phyloP scores from a whole-genome alignment of 1,140 invertebrate genomes.

The Drosophila varians region DNA sequence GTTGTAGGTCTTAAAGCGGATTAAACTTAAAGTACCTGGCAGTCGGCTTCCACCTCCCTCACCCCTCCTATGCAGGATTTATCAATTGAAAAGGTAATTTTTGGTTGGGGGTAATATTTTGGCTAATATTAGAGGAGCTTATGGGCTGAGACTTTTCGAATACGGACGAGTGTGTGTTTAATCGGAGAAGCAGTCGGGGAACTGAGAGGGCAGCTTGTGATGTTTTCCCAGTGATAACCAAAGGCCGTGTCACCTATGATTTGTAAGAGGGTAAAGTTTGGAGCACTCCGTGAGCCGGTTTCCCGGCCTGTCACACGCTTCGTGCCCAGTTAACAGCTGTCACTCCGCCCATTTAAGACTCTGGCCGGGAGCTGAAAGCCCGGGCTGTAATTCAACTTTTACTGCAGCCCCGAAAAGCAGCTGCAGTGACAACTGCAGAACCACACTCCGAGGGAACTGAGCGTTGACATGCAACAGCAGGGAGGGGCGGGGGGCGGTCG shows the following conservation, averaged over 20 bases:
- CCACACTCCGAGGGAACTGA: conserved; percentile 32
- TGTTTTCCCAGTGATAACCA: not conserved
- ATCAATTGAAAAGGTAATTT: conserved; percentile 20
- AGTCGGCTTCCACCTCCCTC: too few relatives aligned
- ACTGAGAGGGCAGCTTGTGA: not conserved
- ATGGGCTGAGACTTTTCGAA: not conserved
- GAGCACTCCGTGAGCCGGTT: conserved; percentile 12
- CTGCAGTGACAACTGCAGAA: conserved; percentile 41
- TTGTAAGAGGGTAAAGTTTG: conserved; percentile 19
- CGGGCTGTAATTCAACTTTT: conserved; percentile 36
- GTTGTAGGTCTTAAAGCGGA: conserved; percentile 61
- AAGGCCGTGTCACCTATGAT: conserved; percentile 27
- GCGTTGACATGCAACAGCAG: conserved; percentile 35
- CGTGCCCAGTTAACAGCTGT: conserved; percentile 45
- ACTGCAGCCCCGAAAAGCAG: conserved; percentile 17
- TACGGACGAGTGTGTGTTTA: not conserved
- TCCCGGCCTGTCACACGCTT: conserved; percentile 7
- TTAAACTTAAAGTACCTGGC: conserved; percentile 54
- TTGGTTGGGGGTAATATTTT: not conserved
- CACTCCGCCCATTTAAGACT: conserved; percentile 28
- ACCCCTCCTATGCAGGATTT: too few relatives aligned
- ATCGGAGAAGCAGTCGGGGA: not conserved
- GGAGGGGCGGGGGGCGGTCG: not conserved
- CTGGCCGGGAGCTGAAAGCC: not conserved
- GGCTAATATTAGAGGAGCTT: conserved; percentile 10